These are phyloP conservation scores for Synanthedon andrenaeformis DNA, from an alignment of 2,888 invertebrate species.

Conservation along the genomic window DNA sequence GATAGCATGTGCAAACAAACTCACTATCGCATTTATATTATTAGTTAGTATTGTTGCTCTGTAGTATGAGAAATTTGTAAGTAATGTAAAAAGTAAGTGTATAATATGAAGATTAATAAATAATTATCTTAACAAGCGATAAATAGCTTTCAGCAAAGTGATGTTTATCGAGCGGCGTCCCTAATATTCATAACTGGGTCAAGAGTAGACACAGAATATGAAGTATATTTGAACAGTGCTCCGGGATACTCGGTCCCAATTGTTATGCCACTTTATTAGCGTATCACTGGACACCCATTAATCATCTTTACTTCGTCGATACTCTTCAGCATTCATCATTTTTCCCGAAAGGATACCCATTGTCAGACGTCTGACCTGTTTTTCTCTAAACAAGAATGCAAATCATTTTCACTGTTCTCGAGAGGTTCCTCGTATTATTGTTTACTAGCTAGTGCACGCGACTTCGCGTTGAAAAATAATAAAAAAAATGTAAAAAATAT, in stretches of 20 bases:
- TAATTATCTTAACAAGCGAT: neutral
- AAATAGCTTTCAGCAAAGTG: neutral
- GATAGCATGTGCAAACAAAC: too few relatives aligned
- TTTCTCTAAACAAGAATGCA: slow-evolving; percentile 26
- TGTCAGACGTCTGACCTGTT: slow-evolving; percentile 26
- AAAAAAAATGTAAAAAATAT: too few relatives aligned
- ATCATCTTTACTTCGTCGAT: slow-evolving; percentile 34
- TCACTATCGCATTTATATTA: too few relatives aligned
- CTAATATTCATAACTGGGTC: slow-evolving; percentile 48
- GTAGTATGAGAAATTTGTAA: too few relatives aligned
- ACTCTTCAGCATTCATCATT: slow-evolving; percentile 26
- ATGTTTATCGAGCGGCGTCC: slow-evolving; percentile 1
- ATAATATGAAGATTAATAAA: too few relatives aligned
- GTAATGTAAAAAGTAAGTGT: too few relatives aligned
- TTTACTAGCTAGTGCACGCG: neutral
- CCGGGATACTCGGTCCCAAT: slow-evolving; percentile 20
- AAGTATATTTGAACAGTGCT: slow-evolving; percentile 27
- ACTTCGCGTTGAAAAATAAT: too few relatives aligned
- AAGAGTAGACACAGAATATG: slow-evolving; percentile 41
- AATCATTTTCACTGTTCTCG: slow-evolving; percentile 21
- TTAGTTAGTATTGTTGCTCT: too few relatives aligned
- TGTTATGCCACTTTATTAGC: slow-evolving; percentile 37
- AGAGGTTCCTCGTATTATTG: slow-evolving; percentile 7
- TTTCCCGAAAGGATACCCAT: slow-evolving; percentile 21
- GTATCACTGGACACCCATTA: slow-evolving; percentile 43